Evolutionary conservation across 1,140 invertebrate genomes (phyloP).

Genomic region (Helicoverpa armigera): DNA sequence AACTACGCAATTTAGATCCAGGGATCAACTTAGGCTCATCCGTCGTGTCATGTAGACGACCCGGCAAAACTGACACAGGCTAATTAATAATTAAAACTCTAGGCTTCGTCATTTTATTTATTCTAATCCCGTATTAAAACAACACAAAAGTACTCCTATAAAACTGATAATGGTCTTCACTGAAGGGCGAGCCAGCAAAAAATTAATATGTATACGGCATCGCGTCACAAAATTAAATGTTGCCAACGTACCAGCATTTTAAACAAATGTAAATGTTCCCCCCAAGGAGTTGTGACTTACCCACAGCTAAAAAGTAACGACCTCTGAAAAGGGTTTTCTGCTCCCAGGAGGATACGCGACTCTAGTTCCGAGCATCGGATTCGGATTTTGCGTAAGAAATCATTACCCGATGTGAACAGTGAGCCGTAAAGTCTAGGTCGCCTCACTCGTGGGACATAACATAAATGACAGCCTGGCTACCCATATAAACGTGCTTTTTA

Average conservation of each 20-base stretch:
- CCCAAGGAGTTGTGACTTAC: conserved; percentile 46
- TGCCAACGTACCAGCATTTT: conserved; percentile 50
- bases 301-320: conserved; percentile 53
- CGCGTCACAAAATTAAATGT: conserved; percentile 53
- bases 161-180: neutral
- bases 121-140: neutral
- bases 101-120: no score
- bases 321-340: conserved; percentile 52
- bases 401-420: conserved; percentile 53
- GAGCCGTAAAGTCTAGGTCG: conserved; percentile 39
- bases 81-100: no score
- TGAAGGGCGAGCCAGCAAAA: conserved; percentile 1
- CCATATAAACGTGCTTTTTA: neutral
- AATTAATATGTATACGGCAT: conserved; percentile 41
- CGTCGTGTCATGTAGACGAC: no score
- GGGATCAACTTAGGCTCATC: no score
- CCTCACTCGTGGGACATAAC: conserved; percentile 17
- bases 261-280: conserved; percentile 55
- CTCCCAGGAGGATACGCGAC: conserved; percentile 51
- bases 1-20: no score
- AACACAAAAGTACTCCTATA: neutral
- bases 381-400: conserved; percentile 50
- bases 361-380: conserved; percentile 45
- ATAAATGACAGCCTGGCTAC: neutral
- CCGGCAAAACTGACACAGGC: no score